These are phyloP conservation scores for Cryptocephalus moraei DNA, from an alignment of 2,888 invertebrate genomes.

Conservation along the genomic window DNA sequence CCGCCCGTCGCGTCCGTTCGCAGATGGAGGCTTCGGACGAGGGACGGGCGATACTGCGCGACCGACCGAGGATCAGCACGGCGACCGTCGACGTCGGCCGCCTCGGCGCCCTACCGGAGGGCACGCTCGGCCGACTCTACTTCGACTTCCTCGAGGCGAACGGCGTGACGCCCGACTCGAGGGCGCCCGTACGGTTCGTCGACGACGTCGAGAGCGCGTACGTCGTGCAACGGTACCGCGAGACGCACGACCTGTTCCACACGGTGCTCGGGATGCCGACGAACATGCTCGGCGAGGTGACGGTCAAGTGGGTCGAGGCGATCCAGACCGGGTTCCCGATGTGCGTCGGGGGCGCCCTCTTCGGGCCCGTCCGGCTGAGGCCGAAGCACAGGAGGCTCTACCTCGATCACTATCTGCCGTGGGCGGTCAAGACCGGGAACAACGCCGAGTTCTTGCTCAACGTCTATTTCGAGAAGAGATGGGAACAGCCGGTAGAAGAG, in stretches of 20 bases:
- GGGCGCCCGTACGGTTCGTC: conserved; percentile 83
- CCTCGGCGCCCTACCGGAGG: conserved; percentile 61
- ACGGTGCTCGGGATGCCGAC: conserved; percentile 88
- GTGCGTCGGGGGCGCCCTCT: conserved; percentile 87
- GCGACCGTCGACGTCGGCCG: conserved; percentile 64
- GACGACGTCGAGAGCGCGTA: conserved; percentile 84
- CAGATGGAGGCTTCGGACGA: conserved; percentile 70
- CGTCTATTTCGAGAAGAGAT: conserved; percentile 86
- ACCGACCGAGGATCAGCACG: conserved; percentile 82
- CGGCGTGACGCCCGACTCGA: conserved; percentile 84
- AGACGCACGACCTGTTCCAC: conserved; percentile 93
- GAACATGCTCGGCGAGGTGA: conserved; percentile 85
- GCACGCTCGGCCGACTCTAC: conserved; percentile 80
- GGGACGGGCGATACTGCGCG: conserved; percentile 63
- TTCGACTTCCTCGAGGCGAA: conserved; percentile 72
- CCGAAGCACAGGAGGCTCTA: conserved; percentile 75
- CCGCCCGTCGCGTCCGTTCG: conserved; percentile 59
- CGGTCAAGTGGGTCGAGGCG: conserved; percentile 97
- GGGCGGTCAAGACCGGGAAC: conserved; percentile 73
- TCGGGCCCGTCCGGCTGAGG: conserved; percentile 79
- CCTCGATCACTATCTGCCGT: conserved; percentile 66
- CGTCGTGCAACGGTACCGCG: conserved; percentile 94
- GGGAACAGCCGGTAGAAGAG: conserved; percentile 77
- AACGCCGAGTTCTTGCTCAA: conserved; percentile 72
- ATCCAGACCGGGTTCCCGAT: conserved; percentile 92